These are phyloP conservation scores for Tachuris rubrigastra DNA, from an alignment of 2,113 vertebrate species.

Conservation along the genomic window DNA sequence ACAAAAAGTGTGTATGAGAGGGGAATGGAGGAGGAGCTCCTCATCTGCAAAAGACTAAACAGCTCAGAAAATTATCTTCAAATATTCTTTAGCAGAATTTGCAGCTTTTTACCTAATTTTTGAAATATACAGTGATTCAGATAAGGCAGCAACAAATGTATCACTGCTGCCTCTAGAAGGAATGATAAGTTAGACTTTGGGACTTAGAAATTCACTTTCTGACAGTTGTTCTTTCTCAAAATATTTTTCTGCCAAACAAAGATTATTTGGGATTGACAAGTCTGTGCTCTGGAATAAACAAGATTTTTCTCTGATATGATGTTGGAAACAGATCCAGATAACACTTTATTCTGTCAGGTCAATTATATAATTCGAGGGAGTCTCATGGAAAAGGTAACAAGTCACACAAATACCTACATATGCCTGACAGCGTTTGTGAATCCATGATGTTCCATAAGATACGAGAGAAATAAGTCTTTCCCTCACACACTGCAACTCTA, in stretches of 20 bases:
- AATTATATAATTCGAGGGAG: not conserved
- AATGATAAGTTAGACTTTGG: slow-evolving; percentile 23
- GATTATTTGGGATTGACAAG: not conserved
- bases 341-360: fast-evolving
- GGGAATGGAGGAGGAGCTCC: not conserved
- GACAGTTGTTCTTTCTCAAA: not conserved
- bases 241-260: not conserved
- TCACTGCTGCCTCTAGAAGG: slow-evolving; percentile 4
- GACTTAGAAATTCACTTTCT: not conserved
- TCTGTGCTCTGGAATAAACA: slow-evolving; percentile 18
- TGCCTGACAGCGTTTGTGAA: not conserved
- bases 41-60: not conserved
- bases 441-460: not conserved
- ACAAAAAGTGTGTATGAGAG: not conserved
- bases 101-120: not conserved
- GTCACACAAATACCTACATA: not conserved
- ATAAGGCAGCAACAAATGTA: slow-evolving; percentile 34
- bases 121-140: not conserved
- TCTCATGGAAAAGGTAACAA: not conserved
- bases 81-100: not conserved
- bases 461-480: not conserved
- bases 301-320: not conserved
- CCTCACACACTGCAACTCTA: not conserved
- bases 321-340: not conserved
- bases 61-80: not conserved